Evolutionary conservation across 2,113 vertebrate genomes (phyloP), one percentile per base, ranked within the genome.

Genomic region (Thamnaconus septentrionalis): DNA sequence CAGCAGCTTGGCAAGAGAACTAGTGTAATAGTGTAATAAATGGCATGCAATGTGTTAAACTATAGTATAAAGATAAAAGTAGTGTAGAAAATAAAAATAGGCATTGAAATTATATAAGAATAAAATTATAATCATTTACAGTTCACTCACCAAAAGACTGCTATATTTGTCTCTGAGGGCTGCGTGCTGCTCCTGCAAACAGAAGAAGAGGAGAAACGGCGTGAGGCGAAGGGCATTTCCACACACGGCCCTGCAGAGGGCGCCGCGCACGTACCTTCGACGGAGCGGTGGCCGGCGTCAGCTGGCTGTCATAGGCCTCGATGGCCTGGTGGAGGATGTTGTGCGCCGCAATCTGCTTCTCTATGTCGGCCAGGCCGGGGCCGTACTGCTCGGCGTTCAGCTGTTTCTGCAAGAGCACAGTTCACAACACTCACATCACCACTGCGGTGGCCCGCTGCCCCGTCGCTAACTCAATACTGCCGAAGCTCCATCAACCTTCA

Each of bases 321-420:
- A 98, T 93, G 86, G 95, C 93, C 73, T 94, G 94, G 85, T 98
- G 94, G 53, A 95, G 90, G 51, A 99, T 93, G 88, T 96, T 97
- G 61, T 98, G 96, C 52, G 91, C 91, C 0, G 96, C 97, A 1
- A 95, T 89, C 87, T 98, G 96, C 87, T 92, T 95, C 71, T 98
- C 96, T 71, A 96, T 88, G 66, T 98, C 95, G 0, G 84, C 71
- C 82, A 96, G 80, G 53, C 84, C 90, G 0, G 93, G 94, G 3
- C 96, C 95, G 0, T 94, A 97, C 11, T 71, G 59, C 0, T 88
- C 92, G 0, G 57, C n/a, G 0, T 76, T 60, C 4, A 98, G 43
- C 83, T 90, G 88, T 78, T 78, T 92, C 97, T 98, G 89, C 59
- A 77, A 88, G 86, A 31, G 18, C 18, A 31, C 18, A 31, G 18